Evolutionary conservation across 2,888 invertebrate species (phyloP).

Genomic region (Noctua janthe): DNA sequence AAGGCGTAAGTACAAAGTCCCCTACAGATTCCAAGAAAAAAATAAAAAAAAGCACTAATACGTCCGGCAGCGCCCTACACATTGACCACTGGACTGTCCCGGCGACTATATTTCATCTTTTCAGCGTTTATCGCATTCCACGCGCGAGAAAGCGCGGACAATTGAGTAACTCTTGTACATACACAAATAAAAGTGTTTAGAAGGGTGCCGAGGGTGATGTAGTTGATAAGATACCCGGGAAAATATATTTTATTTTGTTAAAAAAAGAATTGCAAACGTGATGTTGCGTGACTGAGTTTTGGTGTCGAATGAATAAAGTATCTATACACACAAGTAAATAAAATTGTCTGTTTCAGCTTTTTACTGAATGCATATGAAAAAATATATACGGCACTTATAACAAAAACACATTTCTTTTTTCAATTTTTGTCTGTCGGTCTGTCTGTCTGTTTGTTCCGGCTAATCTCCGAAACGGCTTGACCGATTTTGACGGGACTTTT

Average conservation of each 20-base stretch:
- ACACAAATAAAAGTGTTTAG: constrained; percentile 75
- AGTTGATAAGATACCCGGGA: constrained; percentile 65
- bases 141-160: constrained; percentile 80
- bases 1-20: background rate
- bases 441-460: no score
- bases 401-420: no score
- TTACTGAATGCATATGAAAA: no score
- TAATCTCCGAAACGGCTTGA: no score
- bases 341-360: no score
- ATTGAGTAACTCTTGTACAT: constrained; percentile 77
- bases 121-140: constrained; percentile 84
- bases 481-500: no score
- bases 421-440: no score
- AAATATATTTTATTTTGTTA: constrained; percentile 45
- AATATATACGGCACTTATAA: no score
- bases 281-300: constrained; percentile 15
- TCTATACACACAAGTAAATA: background rate
- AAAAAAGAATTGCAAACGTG: constrained; percentile 30
- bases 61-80: constrained; percentile 48
- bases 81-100: constrained; percentile 77
- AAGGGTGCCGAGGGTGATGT: constrained; percentile 70
- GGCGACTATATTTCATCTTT: constrained; percentile 84
- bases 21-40: constrained; percentile 50
- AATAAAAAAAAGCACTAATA: constrained; percentile 63
- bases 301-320: background rate